Evolutionary conservation across 2,888 invertebrate genomes (phyloP).

Genomic region (Blastobasis lacticolella): DNA sequence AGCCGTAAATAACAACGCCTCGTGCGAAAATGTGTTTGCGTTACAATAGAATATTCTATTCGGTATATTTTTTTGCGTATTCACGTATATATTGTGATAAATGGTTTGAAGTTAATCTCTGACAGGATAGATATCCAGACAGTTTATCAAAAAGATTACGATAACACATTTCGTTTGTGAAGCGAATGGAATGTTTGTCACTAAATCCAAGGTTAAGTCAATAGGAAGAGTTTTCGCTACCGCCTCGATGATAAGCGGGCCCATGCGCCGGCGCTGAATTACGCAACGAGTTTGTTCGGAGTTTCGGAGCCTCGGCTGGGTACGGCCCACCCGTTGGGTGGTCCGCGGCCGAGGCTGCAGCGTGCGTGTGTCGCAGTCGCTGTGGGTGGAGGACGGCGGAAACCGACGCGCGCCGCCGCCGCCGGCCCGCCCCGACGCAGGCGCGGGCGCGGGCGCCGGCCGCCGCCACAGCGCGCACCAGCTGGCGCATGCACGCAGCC

Average conservation of each 20-base stretch:
- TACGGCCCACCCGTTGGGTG: no score
- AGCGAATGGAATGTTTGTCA: conserved; percentile 20
- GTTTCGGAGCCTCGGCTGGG: no score
- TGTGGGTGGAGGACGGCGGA: conserved; percentile 72
- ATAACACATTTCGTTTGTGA: conserved; percentile 29
- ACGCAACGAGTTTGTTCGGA: no score
- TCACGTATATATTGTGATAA: conserved; percentile 14
- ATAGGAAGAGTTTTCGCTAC: conserved; percentile 13
- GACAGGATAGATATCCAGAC: conserved; percentile 25
- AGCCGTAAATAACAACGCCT: no score
- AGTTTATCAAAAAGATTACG: conserved; percentile 28
- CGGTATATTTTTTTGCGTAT: no score
- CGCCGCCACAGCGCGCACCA: conserved; percentile 59
- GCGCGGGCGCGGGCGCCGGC: conserved; percentile 37
- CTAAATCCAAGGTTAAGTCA: conserved; percentile 28
- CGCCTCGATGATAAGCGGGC: neutral
- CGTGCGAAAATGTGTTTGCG: no score
- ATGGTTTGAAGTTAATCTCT: conserved; percentile 22
- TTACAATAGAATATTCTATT: no score
- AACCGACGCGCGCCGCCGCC: conserved; percentile 33
- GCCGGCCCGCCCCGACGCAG: conserved; percentile 43
- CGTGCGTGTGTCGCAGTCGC: conserved; percentile 61
- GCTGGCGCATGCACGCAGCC: conserved; percentile 45
- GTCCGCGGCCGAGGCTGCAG: no score
- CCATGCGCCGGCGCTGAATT: no score